phyloP scores from a whole-genome alignment of 2,888 invertebrate species.

The Artemia sp. region DNA sequence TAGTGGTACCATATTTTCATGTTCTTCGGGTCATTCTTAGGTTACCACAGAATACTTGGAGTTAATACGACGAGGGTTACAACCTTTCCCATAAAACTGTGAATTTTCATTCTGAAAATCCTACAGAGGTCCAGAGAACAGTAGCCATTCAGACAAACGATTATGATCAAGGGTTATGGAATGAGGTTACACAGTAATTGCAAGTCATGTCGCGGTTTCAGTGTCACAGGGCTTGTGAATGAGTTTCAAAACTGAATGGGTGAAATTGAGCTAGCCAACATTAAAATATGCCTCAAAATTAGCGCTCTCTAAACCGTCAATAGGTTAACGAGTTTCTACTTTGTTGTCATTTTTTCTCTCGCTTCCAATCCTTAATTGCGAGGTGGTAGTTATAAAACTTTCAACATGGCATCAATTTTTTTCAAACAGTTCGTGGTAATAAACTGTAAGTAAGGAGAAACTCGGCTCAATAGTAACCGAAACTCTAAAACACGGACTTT shows the following conservation, averaged over 20 bases:
- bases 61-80: background rate
- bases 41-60: background rate
- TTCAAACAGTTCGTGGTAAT: too few species aligned
- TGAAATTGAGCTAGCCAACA: background rate
- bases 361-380: too few species aligned
- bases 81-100: slow-evolving; percentile 4
- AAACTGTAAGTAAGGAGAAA: too few species aligned
- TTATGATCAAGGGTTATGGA: slow-evolving; percentile 9
- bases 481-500: too few species aligned
- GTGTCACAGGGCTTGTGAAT: slow-evolving; percentile 14
- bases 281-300: background rate
- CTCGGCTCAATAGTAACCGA: too few species aligned
- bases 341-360: too few species aligned
- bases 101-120: slow-evolving; percentile 15
- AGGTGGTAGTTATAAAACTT: too few species aligned
- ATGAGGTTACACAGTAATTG: slow-evolving; percentile 11
- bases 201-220: slow-evolving; percentile 11
- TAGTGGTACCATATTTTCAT: too few species aligned
- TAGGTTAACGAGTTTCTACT: background rate
- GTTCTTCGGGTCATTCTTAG: too few species aligned
- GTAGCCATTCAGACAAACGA: slow-evolving; percentile 12
- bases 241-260: slow-evolving; percentile 12
- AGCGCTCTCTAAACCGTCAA: slow-evolving; percentile 1
- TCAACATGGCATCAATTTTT: too few species aligned
- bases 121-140: slow-evolving; percentile 9